Evolutionary conservation across 2,113 vertebrate genomes (phyloP).

Genomic region (Mola mola): DNA sequence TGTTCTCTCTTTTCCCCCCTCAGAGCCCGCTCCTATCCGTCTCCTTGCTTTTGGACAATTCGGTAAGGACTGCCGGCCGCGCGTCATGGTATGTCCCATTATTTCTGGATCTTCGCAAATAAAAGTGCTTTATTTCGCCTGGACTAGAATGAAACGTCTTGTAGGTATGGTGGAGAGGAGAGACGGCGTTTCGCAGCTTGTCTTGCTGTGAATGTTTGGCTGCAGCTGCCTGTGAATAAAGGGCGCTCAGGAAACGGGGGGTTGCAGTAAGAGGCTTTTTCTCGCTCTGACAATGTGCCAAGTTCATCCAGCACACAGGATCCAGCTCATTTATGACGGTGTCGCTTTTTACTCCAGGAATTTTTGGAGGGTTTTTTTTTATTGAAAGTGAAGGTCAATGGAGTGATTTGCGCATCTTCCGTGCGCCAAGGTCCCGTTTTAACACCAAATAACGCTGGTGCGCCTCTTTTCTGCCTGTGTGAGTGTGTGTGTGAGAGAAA

Average conservation of each 20-base stretch:
- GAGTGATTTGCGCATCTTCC: conserved; percentile 60
- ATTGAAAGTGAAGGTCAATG: conserved; percentile 71
- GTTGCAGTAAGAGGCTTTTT: conserved; percentile 56
- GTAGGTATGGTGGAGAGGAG: conserved; percentile 37
- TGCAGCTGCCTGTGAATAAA: conserved; percentile 67
- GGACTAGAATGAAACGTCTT: conserved; percentile 59
- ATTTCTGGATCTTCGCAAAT: conserved; percentile 49
- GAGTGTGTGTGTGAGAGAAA: conserved; percentile 4
- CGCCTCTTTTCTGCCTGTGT: conserved; percentile 4
- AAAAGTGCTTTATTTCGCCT: conserved; percentile 19
- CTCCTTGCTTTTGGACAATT: conserved; percentile 11
- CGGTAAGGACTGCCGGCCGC: conserved; percentile 18
- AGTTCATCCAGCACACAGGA: conserved; percentile 51
- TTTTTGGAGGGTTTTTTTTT: conserved; percentile 31
- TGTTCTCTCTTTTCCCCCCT: neutral
- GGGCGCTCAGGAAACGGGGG: conserved; percentile 28
- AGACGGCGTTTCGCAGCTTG: conserved; percentile 36
- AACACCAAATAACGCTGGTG: conserved; percentile 33
- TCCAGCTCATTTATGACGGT: conserved; percentile 38
- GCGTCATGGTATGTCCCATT: conserved; percentile 59
- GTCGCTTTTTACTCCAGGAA: conserved; percentile 34
- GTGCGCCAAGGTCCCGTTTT: conserved; percentile 59
- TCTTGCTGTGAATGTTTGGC: conserved; percentile 62
- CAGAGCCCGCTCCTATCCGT: conserved; percentile 17
- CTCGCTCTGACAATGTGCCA: conserved; percentile 63